These are phyloP conservation scores for Menidia beryllina DNA, from an alignment of 2,113 vertebrate species.

Conservation along the genomic window DNA sequence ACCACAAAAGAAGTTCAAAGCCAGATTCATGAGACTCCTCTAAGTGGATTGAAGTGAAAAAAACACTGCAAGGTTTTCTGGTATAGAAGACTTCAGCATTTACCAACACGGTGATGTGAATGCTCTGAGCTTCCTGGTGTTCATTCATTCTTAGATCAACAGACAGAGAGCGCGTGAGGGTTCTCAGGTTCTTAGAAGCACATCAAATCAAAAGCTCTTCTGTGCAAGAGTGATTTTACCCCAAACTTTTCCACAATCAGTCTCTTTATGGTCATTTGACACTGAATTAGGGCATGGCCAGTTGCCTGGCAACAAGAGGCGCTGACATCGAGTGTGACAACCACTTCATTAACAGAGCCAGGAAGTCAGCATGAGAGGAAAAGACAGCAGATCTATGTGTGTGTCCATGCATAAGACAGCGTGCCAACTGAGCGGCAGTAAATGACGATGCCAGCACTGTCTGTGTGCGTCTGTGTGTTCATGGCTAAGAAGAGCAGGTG, in stretches of 20 bases:
- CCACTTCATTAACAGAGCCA: constrained; percentile 67
- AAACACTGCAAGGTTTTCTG: neutral
- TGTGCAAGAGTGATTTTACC: constrained; percentile 9
- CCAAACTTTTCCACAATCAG: constrained; percentile 34
- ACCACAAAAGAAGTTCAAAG: neutral
- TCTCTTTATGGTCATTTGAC: constrained; percentile 36
- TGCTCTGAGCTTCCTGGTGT: neutral
- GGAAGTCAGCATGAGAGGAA: constrained; percentile 73
- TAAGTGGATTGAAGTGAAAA: neutral
- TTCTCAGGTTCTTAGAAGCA: neutral
- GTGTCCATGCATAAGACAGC: constrained; percentile 30
- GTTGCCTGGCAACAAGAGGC: constrained; percentile 73
- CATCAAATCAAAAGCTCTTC: constrained; percentile 13
- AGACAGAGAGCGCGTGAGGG: neutral
- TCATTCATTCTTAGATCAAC: neutral
- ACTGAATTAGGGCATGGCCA: constrained; percentile 52
- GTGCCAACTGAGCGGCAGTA: constrained; percentile 33
- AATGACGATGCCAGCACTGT: constrained; percentile 35
- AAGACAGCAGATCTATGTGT: constrained; percentile 64
- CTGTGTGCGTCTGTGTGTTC: constrained; percentile 26
- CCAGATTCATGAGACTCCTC: neutral
- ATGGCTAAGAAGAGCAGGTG: constrained; percentile 71
- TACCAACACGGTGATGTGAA: neutral
- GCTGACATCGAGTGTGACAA: constrained; percentile 56
- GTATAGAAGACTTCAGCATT: too few relatives aligned